These are phyloP conservation scores for Spialia ferax DNA, from an alignment of 2,888 invertebrate species.

Conservation along the genomic window DNA sequence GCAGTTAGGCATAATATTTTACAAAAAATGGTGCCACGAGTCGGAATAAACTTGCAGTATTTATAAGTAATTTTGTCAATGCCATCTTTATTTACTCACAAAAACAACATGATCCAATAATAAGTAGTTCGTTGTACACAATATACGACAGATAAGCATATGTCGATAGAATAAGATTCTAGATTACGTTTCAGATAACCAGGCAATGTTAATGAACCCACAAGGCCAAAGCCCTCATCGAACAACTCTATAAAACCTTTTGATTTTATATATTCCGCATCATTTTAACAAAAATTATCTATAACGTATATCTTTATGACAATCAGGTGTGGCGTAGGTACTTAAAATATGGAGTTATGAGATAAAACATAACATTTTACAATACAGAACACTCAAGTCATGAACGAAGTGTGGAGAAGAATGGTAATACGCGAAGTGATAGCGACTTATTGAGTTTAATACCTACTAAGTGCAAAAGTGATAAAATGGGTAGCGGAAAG, in stretches of 20 bases:
- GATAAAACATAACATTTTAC: constrained; percentile 60
- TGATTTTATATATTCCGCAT: constrained; percentile 77
- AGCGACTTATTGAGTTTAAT: constrained; percentile 49
- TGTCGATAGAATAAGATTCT: constrained; percentile 67
- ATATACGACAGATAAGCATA: constrained; percentile 46
- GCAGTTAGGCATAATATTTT: no score
- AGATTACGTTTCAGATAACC: constrained; percentile 77
- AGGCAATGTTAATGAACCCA: constrained; percentile 76
- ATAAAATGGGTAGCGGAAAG: constrained; percentile 81
- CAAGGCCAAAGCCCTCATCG: constrained; percentile 78
- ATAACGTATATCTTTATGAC: constrained; percentile 79
- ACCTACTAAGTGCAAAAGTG: constrained; percentile 58
- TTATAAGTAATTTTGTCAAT: constrained; percentile 5
- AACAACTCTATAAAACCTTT: constrained; percentile 83
- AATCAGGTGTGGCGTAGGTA: constrained; percentile 65
- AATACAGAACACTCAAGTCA: constrained; percentile 54
- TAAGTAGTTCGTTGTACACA: constrained; percentile 51
- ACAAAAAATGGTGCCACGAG: constrained; percentile 29
- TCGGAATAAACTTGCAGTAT: constrained; percentile 32
- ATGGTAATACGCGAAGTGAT: constrained; percentile 56
- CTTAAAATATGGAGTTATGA: constrained; percentile 57
- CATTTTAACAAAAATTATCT: constrained; percentile 78
- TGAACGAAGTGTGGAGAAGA: constrained; percentile 57
- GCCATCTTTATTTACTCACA: constrained; percentile 27
- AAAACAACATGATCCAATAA: constrained; percentile 39